These are phyloP conservation scores for Xylota sylvarum DNA, from an alignment of 2,888 invertebrate genomes.

Conservation along the genomic window DNA sequence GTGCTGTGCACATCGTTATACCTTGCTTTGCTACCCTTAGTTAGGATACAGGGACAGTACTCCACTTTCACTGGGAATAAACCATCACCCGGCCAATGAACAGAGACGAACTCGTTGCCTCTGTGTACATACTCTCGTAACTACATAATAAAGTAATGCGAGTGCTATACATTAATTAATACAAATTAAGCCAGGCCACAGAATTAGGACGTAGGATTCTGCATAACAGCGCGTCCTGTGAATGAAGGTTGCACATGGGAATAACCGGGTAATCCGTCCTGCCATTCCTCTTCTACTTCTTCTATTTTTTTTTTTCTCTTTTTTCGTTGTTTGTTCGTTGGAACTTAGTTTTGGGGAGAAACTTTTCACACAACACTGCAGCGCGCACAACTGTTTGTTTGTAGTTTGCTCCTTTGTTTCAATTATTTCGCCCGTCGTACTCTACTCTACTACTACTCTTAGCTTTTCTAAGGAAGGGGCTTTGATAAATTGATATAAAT, in stretches of 20 bases:
- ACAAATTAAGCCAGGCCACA: constrained; percentile 72
- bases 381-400: constrained; percentile 18
- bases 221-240: constrained; percentile 29
- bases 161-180: constrained; percentile 74
- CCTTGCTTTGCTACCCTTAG: not conserved
- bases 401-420: constrained; percentile 71
- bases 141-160: constrained; percentile 70
- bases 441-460: constrained; percentile 2
- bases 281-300: constrained; percentile 38
- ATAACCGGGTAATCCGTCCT: constrained; percentile 66
- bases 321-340: not conserved
- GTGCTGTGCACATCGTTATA: not conserved
- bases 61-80: constrained; percentile 68
- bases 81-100: constrained; percentile 66
- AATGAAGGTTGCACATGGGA: constrained; percentile 62
- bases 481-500: constrained; percentile 75
- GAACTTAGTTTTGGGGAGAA: constrained; percentile 34
- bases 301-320: not conserved
- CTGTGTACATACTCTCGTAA: constrained; percentile 5
- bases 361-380: constrained; percentile 51
- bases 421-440: constrained; percentile 63
- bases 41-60: constrained; percentile 36
- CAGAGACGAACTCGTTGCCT: constrained; percentile 46
- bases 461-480: constrained; percentile 4
- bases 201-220: constrained; percentile 47